A percentile compares a stretch with the other conserved stretches of the same genome.
Conservation (phyloP, 2,113 vertebrate species). For the Mastomys coucha region DNA sequence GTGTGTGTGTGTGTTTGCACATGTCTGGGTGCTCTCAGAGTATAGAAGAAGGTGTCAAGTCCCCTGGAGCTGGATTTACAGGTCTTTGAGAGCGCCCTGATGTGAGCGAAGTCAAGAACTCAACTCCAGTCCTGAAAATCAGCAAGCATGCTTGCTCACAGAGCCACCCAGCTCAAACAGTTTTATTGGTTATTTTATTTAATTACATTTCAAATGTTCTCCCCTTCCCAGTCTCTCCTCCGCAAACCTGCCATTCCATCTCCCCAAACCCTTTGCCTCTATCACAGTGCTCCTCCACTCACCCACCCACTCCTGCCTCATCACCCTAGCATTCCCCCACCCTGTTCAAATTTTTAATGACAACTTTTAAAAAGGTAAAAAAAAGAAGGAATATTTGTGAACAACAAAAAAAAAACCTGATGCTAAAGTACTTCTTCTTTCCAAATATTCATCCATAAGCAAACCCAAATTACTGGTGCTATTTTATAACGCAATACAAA, state of each 20-base stretch:
- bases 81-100: background rate
- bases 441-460: background rate
- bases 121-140: background rate
- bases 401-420: background rate
- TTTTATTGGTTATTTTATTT: too few relatives aligned
- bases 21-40: background rate
- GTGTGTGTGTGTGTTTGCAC: background rate
- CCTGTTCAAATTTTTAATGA: background rate
- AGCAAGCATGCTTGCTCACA: background rate
- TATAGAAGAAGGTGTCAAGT: background rate
- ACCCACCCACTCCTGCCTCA: too few relatives aligned
- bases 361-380: background rate
- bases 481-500: background rate
- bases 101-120: background rate
- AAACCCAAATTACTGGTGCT: background rate
- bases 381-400: background rate
- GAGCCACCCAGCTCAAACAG: background rate
- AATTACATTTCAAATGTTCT: too few relatives aligned
- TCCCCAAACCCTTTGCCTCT: too few relatives aligned
- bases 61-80: background rate
- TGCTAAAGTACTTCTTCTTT: background rate
- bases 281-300: too few relatives aligned
- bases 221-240: too few relatives aligned
- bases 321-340: too few relatives aligned
- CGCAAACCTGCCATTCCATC: too few relatives aligned